Percentiles rank a stretch among this genome's conserved stretches.
phyloP scores from a whole-genome alignment of 2,888 invertebrate species.

The Lasioglossum pauxillum region DNA sequence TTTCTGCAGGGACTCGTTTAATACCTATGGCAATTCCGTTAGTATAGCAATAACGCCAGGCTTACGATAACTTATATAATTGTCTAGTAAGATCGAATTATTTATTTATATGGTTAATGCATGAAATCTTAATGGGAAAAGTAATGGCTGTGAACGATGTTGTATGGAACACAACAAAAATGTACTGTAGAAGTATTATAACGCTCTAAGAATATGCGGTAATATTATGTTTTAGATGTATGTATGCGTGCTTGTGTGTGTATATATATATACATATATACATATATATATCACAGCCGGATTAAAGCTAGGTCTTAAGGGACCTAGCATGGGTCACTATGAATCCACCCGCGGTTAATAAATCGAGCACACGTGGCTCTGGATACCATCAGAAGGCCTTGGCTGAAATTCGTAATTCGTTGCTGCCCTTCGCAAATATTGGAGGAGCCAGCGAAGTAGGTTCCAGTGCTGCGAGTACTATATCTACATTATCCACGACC shows the following conservation, averaged over 20 bases:
- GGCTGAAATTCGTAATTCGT: constrained; percentile 93
- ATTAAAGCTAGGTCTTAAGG: constrained; percentile 83
- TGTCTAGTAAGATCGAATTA: not conserved
- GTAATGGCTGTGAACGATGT: constrained; percentile 10
- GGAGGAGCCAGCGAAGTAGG: constrained; percentile 88
- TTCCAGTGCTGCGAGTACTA: constrained; percentile 91
- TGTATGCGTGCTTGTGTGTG: constrained; percentile 56
- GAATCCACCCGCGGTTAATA: constrained; percentile 86
- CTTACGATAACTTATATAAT: not conserved
- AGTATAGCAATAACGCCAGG: not conserved
- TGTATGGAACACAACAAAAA: not conserved
- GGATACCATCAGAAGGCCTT: constrained; percentile 95
- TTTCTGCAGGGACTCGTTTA: not conserved
- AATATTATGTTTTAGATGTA: constrained; percentile 64
- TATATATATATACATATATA: constrained; percentile 61
- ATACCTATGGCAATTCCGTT: not conserved
- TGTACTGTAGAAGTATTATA: not conserved
- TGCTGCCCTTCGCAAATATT: constrained; percentile 92
- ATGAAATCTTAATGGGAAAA: not conserved
- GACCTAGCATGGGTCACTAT: constrained; percentile 85
- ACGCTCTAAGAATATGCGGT: constrained; percentile 30
- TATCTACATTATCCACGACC: constrained; percentile 88
- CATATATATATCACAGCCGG: constrained; percentile 81
- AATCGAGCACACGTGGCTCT: constrained; percentile 89
- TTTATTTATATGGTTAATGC: not conserved